phyloP scores from a whole-genome alignment of 2,113 vertebrate species.

The Perca fluviatilis region DNA sequence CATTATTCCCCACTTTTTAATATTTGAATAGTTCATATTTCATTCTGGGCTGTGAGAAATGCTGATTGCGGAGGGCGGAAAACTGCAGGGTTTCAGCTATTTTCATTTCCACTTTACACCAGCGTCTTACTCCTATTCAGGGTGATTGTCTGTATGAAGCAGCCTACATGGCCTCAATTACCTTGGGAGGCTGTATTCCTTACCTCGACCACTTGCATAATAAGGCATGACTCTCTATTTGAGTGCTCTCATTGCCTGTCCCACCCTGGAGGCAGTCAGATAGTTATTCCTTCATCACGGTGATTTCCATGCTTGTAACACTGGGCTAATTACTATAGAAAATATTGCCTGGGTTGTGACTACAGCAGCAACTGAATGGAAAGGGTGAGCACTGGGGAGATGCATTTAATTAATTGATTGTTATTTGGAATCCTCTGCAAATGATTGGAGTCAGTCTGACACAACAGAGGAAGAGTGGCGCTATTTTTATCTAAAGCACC shows the following conservation, averaged over 20 bases:
- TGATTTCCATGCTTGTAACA: conserved; percentile 76
- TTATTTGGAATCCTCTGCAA: conserved; percentile 53
- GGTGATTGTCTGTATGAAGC: conserved; percentile 54
- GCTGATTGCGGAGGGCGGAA: conserved; percentile 34
- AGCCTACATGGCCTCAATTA: conserved; percentile 69
- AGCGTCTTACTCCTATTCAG: conserved; percentile 36
- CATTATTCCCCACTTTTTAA: conserved; percentile 8
- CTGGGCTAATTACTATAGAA: conserved; percentile 74
- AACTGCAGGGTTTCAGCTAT: conserved; percentile 36
- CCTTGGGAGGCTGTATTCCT: conserved; percentile 55
- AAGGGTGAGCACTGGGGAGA: conserved; percentile 55
- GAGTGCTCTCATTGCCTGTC: conserved; percentile 62
- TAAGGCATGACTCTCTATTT: conserved; percentile 69
- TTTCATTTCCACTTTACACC: conserved; percentile 60
- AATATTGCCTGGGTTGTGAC: conserved; percentile 65
- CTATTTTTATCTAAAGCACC: conserved; percentile 47
- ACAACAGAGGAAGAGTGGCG: conserved; percentile 12
- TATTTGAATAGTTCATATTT: conserved; percentile 33
- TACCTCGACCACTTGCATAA: conserved; percentile 66
- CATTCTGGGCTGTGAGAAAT: conserved; percentile 22
- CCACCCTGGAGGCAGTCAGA: conserved; percentile 71
- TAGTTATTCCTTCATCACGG: conserved; percentile 73
- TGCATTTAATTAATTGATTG: conserved; percentile 72
- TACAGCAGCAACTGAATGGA: conserved; percentile 56
- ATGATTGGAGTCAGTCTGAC: conserved; percentile 49